phyloP scores from a whole-genome alignment of 64 coral and sea anemone species.

The Montipora sp. region DNA sequence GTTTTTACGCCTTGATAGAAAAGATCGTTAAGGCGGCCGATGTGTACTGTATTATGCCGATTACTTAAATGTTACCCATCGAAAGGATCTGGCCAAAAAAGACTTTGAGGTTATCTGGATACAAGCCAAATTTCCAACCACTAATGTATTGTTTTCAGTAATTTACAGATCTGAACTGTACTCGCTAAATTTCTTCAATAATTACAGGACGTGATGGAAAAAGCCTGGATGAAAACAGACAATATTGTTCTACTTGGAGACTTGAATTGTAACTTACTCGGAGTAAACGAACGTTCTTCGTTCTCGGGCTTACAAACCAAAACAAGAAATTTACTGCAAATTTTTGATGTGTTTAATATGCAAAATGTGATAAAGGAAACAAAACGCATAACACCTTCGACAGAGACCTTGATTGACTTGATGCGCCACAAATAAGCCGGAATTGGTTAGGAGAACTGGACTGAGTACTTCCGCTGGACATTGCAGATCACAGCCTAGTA shows the following conservation, averaged over 20 bases:
- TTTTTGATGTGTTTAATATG: background rate
- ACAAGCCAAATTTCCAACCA: constrained; percentile 58
- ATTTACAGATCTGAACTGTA: constrained; percentile 66
- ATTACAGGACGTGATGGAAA: too few species aligned
- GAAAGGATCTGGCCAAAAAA: constrained; percentile 1
- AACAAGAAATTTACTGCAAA: constrained; percentile 49
- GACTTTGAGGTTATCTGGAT: too few species aligned
- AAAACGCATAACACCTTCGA: too few species aligned
- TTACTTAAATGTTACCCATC: constrained; percentile 31
- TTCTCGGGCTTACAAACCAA: constrained; percentile 23
- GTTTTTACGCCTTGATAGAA: constrained; percentile 50
- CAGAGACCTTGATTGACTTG: too few species aligned
- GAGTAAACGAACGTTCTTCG: too few species aligned
- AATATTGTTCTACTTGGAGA: background rate
- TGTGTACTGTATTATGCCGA: constrained; percentile 66
- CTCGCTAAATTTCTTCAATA: constrained; percentile 46
- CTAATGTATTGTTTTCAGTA: constrained; percentile 31
- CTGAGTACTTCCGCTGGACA: too few species aligned
- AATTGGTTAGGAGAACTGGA: too few species aligned
- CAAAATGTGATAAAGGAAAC: too few species aligned
- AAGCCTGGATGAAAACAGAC: too few species aligned
- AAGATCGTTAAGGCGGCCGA: constrained; percentile 44
- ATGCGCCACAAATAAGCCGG: too few species aligned
- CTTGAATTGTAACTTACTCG: constrained; percentile 1
- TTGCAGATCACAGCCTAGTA: background rate